Evolutionary conservation across 1,140 invertebrate genomes (phyloP).

Genomic region (Venustaconcha ellipsiformis): DNA sequence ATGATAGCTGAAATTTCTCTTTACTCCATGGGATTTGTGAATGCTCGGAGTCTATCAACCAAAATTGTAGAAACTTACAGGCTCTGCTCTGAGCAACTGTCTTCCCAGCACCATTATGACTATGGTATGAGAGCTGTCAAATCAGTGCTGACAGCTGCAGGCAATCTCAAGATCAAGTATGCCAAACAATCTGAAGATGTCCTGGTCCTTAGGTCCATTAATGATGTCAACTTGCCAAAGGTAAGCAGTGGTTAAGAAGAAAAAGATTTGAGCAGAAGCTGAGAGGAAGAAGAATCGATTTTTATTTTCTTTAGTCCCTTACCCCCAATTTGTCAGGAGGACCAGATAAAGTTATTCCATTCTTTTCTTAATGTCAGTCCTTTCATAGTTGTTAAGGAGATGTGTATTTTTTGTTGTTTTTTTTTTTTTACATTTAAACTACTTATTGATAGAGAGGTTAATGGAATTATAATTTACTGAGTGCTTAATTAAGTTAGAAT

Average conservation of each 20-base stretch:
- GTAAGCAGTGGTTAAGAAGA: slow-evolving; percentile 30
- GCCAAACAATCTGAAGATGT: slow-evolving; percentile 66
- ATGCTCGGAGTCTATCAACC: slow-evolving; percentile 64
- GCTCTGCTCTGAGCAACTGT: slow-evolving; percentile 69
- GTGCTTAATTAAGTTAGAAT: too few species aligned
- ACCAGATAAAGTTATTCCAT: too few species aligned
- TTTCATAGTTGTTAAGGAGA: too few species aligned
- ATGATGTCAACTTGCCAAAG: slow-evolving; percentile 70
- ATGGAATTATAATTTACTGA: too few species aligned
- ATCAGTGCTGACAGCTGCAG: slow-evolving; percentile 68
- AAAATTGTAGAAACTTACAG: slow-evolving; percentile 70
- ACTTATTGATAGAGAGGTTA: too few species aligned
- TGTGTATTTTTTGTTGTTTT: too few species aligned
- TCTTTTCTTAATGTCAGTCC: too few species aligned
- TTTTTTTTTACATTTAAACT: too few species aligned
- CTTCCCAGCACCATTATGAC: slow-evolving; percentile 71
- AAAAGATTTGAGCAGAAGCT: too few species aligned
- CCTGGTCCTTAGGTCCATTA: slow-evolving; percentile 67
- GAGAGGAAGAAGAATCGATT: too few species aligned
- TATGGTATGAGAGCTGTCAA: slow-evolving; percentile 71
- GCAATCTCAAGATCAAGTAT: slow-evolving; percentile 68
- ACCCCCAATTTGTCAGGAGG: too few species aligned
- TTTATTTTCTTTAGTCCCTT: too few species aligned
- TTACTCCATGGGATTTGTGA: slow-evolving; percentile 70
- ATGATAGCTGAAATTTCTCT: slow-evolving; percentile 70